phyloP scores from a whole-genome alignment of 37 sponge, comb jelly and placozoan species.

The Tethya wilhelma region DNA sequence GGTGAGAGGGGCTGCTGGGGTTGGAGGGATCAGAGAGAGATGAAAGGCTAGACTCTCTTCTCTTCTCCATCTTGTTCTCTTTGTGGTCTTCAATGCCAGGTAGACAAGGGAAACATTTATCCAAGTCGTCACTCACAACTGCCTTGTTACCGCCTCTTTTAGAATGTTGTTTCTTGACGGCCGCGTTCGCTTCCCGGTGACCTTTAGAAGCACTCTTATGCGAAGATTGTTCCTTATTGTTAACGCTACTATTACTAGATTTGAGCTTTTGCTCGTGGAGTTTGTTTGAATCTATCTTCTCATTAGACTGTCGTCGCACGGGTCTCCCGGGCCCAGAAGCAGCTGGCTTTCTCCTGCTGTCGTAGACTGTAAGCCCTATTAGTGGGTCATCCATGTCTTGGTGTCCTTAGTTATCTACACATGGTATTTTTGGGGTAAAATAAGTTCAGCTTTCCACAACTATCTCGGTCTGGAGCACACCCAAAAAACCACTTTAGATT shows the following conservation, averaged over 20 bases:
- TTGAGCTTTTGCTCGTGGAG: neutral
- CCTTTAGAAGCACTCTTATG: neutral
- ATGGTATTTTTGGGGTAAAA: neutral
- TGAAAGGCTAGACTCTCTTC: neutral
- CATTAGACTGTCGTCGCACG: neutral
- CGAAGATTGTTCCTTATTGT: neutral
- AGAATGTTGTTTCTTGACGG: neutral
- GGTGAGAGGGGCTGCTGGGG: neutral
- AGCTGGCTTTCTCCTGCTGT: neutral
- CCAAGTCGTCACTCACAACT: slow-evolving; percentile 26
- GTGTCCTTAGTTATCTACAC: neutral
- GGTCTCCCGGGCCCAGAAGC: neutral
- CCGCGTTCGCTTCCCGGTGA: neutral
- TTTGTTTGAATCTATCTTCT: neutral
- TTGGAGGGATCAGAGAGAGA: neutral
- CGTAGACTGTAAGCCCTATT: slow-evolving; percentile 47
- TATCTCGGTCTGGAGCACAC: too few relatives aligned
- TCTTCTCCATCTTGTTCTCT: neutral
- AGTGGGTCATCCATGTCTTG: slow-evolving; percentile 59
- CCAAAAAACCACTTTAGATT: too few relatives aligned
- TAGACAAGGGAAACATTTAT: slow-evolving; percentile 57
- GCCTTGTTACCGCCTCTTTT: slow-evolving; percentile 13
- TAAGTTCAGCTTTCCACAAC: too few relatives aligned
- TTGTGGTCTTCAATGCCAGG: slow-evolving; percentile 37
- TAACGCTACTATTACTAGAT: neutral